Evolutionary conservation across 2,113 vertebrate genomes (phyloP).

Genomic region (Coptodon rendalli): DNA sequence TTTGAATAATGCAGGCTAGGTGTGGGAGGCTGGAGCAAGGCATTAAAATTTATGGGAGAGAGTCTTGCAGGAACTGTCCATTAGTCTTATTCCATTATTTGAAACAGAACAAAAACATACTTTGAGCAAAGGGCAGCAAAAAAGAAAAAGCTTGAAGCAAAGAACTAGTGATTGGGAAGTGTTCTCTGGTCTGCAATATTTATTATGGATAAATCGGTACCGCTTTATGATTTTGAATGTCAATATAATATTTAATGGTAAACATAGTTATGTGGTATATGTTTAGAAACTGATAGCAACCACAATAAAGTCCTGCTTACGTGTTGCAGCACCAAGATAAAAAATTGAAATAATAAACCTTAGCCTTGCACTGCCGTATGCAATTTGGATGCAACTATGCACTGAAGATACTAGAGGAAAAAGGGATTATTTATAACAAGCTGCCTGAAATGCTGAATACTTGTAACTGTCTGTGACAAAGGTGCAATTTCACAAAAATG

Average conservation of each 20-base stretch:
- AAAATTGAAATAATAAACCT: not conserved
- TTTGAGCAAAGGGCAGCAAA: not conserved
- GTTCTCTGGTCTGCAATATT: not conserved
- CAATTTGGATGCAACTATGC: not conserved
- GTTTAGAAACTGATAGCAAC: not conserved
- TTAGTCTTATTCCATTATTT: slow-evolving; percentile 22
- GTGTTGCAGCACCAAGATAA: not conserved
- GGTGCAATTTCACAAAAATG: not conserved
- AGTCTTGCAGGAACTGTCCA: not conserved
- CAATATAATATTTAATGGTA: not conserved
- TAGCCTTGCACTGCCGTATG: not conserved
- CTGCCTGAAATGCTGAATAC: not conserved
- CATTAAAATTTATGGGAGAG: slow-evolving; percentile 29
- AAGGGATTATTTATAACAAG: not conserved
- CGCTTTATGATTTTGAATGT: not conserved
- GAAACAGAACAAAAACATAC: not conserved
- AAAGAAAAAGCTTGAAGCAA: not conserved
- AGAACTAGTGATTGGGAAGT: not conserved
- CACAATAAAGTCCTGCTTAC: not conserved
- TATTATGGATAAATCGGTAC: not conserved
- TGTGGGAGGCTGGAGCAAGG: not conserved
- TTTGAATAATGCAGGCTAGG: slow-evolving; percentile 26
- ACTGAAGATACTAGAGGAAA: not conserved
- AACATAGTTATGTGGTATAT: not conserved
- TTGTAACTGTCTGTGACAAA: not conserved